phyloP scores from a whole-genome alignment of 35 echinoderm and acorn worm species.

The Patiria miniata region DNA sequence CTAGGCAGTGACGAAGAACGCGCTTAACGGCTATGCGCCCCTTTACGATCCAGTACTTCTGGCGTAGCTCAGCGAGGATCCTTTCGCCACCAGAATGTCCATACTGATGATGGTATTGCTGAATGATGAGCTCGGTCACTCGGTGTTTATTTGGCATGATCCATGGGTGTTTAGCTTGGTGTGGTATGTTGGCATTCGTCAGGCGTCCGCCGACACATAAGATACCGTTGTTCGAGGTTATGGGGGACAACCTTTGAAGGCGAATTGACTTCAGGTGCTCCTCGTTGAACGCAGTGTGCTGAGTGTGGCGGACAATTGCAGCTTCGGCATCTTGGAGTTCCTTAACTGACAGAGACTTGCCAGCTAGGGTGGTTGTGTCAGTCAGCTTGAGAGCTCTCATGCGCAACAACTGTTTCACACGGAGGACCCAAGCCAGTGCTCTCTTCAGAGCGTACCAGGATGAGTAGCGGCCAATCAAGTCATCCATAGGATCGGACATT shows the following conservation, averaged over 20 bases:
- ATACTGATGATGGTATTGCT: not conserved
- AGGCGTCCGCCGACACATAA: not conserved
- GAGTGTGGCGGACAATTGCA: not conserved
- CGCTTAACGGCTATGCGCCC: no score
- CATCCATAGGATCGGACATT: not conserved
- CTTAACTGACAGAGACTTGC: not conserved
- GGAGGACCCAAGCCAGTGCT: not conserved
- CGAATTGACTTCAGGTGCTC: not conserved
- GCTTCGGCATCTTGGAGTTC: not conserved
- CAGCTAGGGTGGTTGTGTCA: not conserved
- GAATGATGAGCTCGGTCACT: not conserved
- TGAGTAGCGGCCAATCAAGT: not conserved
- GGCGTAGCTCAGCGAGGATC: no score
- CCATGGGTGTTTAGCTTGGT: not conserved
- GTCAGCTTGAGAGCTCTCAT: constrained; percentile 8
- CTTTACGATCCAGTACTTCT: no score
- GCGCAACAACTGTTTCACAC: constrained; percentile 8
- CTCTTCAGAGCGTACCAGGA: not conserved
- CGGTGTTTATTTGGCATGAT: not conserved
- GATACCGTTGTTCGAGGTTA: not conserved
- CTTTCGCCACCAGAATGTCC: constrained; percentile 8
- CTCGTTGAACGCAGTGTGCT: not conserved
- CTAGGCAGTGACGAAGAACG: no score
- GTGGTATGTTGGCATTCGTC: not conserved
- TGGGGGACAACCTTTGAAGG: not conserved